Evolutionary conservation across 1,140 invertebrate genomes (phyloP).

Genomic region (Sitophilus oryzae): DNA sequence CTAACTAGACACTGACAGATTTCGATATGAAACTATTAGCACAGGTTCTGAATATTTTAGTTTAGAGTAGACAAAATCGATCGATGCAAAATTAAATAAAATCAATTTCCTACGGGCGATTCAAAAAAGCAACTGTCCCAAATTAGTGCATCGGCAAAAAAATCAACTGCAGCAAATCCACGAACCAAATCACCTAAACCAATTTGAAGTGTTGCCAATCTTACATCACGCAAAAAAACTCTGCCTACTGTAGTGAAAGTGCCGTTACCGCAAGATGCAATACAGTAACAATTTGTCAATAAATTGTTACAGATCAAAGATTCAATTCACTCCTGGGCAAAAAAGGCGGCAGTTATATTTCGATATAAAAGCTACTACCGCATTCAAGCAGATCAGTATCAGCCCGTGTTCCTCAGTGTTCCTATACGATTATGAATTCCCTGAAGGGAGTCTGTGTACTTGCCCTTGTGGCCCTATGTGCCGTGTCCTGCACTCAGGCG

Average conservation of each 20-base stretch:
- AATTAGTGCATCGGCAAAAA: not conserved
- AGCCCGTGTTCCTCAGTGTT: constrained; percentile 25
- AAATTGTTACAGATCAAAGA: constrained; percentile 32
- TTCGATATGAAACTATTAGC: not conserved
- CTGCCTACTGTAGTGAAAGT: constrained; percentile 30
- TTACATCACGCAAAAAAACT: constrained; percentile 18
- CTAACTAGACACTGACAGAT: not conserved
- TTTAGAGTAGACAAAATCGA: not conserved
- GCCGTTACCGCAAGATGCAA: constrained; percentile 38
- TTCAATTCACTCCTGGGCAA: constrained; percentile 32
- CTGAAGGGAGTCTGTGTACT: constrained; percentile 35
- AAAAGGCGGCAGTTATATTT: constrained; percentile 26
- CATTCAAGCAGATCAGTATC: constrained; percentile 32
- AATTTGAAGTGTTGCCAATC: constrained; percentile 17
- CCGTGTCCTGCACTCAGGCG: constrained; percentile 32
- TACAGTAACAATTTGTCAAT: constrained; percentile 35
- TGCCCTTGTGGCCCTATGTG: constrained; percentile 31
- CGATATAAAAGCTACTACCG: constrained; percentile 35
- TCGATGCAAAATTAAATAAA: not conserved
- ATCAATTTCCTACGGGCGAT: constrained; percentile 14
- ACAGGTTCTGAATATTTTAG: not conserved
- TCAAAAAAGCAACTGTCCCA: constrained; percentile 1
- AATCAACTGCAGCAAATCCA: constrained; percentile 8
- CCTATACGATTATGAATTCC: constrained; percentile 29
- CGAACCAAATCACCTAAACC: not conserved